Conservation (phyloP, 2,888 invertebrate genomes). For the Cheilosia scutellata region DNA sequence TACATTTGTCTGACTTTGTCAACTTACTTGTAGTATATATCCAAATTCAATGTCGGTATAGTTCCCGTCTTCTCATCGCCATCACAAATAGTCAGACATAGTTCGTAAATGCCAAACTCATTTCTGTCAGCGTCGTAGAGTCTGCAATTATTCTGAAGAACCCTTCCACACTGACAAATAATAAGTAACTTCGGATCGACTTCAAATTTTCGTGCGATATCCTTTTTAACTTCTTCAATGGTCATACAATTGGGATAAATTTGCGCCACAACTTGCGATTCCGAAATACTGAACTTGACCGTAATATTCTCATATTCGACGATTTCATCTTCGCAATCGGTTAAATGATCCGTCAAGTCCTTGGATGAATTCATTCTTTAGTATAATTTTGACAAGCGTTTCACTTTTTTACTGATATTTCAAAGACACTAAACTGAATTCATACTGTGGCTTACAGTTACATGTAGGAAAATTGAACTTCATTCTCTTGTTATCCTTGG, state of each 20-base stretch:
- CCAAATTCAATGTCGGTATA: constrained; percentile 79
- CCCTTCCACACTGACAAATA: constrained; percentile 84
- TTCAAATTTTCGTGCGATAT: constrained; percentile 86
- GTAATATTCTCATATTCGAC: constrained; percentile 82
- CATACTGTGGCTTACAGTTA: neutral
- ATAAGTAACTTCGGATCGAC: constrained; percentile 85
- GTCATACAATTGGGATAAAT: constrained; percentile 84
- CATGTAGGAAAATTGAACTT: neutral
- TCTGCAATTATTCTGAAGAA: constrained; percentile 79
- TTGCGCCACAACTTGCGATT: constrained; percentile 82
- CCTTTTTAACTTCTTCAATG: constrained; percentile 86
- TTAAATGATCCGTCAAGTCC: constrained; percentile 2
- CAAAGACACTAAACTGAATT: neutral
- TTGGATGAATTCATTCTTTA: constrained; percentile 37
- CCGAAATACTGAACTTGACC: constrained; percentile 82
- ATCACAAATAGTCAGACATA: constrained; percentile 77
- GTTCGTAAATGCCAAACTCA: constrained; percentile 83
- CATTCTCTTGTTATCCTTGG: neutral
- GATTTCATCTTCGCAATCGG: constrained; percentile 74
- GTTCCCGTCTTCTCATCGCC: constrained; percentile 35
- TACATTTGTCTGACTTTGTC: no score
- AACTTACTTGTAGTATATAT: constrained; percentile 82
- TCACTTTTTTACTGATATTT: neutral
- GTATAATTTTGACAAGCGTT: constrained; percentile 22
- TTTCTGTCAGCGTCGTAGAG: constrained; percentile 80